Base-by-base conservation (phyloP, 2,797 vertebrate species). In the Falco biarmicus region DNA sequence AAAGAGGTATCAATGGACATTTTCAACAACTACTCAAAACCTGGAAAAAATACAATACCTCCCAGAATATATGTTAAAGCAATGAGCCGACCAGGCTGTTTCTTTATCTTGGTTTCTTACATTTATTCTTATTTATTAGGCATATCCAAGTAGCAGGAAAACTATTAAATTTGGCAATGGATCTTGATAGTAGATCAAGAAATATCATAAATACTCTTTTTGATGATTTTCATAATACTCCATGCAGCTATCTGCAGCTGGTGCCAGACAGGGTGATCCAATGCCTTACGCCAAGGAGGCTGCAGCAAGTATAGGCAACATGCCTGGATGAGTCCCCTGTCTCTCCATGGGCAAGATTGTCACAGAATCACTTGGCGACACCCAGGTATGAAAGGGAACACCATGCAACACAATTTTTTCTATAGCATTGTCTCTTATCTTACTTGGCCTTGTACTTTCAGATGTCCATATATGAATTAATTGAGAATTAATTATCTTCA, bases 281-380 rank as follows among this genome's bases (percentile, higher is more conserved):
- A 21, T 24, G 26, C 13, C 8, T 68, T 24, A 70, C 1, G 3
- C 16, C 13, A 59, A 32, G 32, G 11, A 47, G 8, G 8, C 0
- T 91, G 29, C 15, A 66, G 64, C 14, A 71, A 61, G 26, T 68
- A 57, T 39, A 71, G 24, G 13, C 47, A 57, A 15, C 11, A 15
- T 29, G 47, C 8, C 29, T 75, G 10, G 14, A 22, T 26, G 41
- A 70, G 6, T 26, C 4, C 16, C 78, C 41, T 34, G 13, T 59
- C 57, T 22, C 25, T 60, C 43, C 25, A 4, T 13, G 13, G 68
- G 43, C 37, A 81, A 87, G 37, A 43, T 26, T 57, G 16, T 85
- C 70, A 63, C 25, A 78, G 41, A 84, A 78, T 43, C 43, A 51
- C 16, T 73, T 69, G 37, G 26, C 73, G 71, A 61, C 43, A 81